Conservation (phyloP, 1,140 invertebrate species). For the Neodiprion fabricii region DNA sequence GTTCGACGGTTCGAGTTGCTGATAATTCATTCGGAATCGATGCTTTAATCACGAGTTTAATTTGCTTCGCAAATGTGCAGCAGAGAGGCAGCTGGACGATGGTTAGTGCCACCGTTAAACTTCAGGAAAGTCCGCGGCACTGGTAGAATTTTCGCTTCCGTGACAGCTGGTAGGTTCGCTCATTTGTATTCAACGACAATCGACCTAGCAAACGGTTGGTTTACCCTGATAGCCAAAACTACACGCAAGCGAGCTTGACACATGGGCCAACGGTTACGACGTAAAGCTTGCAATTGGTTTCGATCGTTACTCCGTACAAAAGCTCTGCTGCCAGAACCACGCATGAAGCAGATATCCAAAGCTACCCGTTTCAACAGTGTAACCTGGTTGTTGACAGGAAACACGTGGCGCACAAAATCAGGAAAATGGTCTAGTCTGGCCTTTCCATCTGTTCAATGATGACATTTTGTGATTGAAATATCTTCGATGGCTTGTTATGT, state of each 20-base stretch:
- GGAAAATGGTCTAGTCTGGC: too few species aligned
- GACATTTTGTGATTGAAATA: too few species aligned
- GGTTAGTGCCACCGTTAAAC: not conserved
- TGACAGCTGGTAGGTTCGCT: not conserved
- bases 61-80: not conserved
- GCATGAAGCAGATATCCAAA: too few species aligned
- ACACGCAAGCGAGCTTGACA: not conserved
- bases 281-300: not conserved
- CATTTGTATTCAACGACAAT: constrained; percentile 6
- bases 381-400: too few species aligned
- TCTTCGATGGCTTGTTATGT: too few species aligned
- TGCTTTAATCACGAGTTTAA: not conserved
- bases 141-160: not conserved
- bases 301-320: not conserved
- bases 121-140: not conserved
- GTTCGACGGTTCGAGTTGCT: too few species aligned
- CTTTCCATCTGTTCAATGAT: too few species aligned
- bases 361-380: too few species aligned
- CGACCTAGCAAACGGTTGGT: not conserved
- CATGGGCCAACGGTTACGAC: not conserved
- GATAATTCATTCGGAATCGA: not conserved
- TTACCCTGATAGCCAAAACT: constrained; percentile 4
- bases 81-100: not conserved
- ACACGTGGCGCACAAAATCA: too few species aligned
- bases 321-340: too few species aligned